These are phyloP conservation scores for Notothenia rossii DNA, from an alignment of 2,113 vertebrate genomes.

Conservation along the genomic window DNA sequence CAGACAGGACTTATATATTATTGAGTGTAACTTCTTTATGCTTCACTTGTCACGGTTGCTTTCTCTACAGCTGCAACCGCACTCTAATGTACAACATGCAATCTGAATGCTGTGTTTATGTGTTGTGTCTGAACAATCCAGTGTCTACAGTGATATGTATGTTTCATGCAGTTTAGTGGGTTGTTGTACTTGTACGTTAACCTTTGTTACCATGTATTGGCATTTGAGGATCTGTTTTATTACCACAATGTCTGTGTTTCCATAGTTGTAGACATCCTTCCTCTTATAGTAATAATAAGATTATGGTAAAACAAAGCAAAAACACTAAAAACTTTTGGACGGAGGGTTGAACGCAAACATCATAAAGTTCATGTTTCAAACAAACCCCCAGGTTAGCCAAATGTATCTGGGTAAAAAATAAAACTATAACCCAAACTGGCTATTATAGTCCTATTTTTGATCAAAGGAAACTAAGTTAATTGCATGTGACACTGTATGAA, in stretches of 20 bases:
- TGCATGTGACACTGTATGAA: too few species aligned
- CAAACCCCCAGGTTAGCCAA: not conserved
- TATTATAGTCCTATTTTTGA: too few species aligned
- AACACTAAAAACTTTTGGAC: not conserved
- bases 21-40: constrained; percentile 62
- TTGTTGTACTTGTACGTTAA: not conserved
- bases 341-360: not conserved
- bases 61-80: constrained; percentile 38
- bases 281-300: too few species aligned
- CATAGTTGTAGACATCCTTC: not conserved
- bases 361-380: not conserved
- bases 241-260: not conserved
- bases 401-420: not conserved
- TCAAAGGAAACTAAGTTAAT: too few species aligned
- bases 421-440: not conserved
- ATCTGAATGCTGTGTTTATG: constrained; percentile 19
- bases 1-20: constrained; percentile 64
- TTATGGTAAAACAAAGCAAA: not conserved
- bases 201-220: not conserved
- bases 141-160: not conserved
- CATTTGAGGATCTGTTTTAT: not conserved
- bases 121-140: constrained; percentile 3
- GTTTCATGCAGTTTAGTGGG: not conserved
- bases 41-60: constrained; percentile 38
- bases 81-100: constrained; percentile 17